Conservation (phyloP, 2,888 invertebrate genomes). For the Anorthoa munda region DNA sequence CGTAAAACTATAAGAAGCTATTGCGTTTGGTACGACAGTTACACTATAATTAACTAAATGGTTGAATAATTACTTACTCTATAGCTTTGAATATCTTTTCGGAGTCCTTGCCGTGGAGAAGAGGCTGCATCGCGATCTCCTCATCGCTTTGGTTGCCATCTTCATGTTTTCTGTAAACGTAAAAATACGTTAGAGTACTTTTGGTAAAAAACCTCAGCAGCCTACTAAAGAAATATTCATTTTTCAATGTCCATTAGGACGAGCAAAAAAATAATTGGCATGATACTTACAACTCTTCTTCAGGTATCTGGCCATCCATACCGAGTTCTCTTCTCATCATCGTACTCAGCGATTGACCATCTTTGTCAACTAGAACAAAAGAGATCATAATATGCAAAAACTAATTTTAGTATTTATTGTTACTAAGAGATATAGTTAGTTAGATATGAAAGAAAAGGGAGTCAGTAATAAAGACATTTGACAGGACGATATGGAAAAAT, state of each 20-base stretch:
- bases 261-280: background rate
- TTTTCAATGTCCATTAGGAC: background rate
- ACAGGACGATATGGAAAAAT: too few species aligned
- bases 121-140: constrained; percentile 94
- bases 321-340: constrained; percentile 89
- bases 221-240: background rate
- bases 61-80: constrained; percentile 90
- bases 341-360: constrained; percentile 78
- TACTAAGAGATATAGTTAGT: too few species aligned
- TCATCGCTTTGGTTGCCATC: constrained; percentile 91
- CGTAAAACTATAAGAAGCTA: constrained; percentile 60
- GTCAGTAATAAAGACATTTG: too few species aligned
- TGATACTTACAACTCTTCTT: constrained; percentile 83
- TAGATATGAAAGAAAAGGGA: too few species aligned
- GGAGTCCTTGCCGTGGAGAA: constrained; percentile 92
- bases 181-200: background rate
- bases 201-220: background rate
- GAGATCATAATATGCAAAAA: too few species aligned
- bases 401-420: too few species aligned
- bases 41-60: too few species aligned
- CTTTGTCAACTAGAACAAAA: constrained; percentile 72
- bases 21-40: constrained; percentile 34
- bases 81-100: constrained; percentile 93
- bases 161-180: constrained; percentile 79
- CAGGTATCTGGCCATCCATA: constrained; percentile 86